phyloP scores from a whole-genome alignment of 64 coral and sea anemone species.

The Trachythela sp. region DNA sequence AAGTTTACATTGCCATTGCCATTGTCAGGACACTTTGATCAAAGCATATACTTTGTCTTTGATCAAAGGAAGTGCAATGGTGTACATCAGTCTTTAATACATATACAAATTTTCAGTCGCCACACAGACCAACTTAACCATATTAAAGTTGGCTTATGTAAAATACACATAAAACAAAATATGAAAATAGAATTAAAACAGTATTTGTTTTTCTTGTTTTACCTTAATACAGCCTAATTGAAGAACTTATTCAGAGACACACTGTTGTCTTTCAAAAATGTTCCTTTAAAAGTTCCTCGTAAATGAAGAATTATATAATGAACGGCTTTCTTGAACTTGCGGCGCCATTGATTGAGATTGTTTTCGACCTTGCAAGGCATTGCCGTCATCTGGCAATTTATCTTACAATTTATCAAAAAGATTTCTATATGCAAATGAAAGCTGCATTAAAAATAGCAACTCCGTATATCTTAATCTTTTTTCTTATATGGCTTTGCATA shows the following conservation, averaged over 20 bases:
- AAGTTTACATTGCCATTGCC: too few species aligned
- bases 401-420: background rate
- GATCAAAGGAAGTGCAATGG: too few species aligned
- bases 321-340: background rate
- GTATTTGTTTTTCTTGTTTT: background rate
- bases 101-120: too few species aligned
- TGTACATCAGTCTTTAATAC: too few species aligned
- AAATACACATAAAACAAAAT: background rate
- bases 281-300: background rate
- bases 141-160: background rate
- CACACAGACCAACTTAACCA: background rate
- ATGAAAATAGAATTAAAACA: background rate
- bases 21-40: too few species aligned
- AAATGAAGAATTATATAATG: background rate
- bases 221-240: background rate
- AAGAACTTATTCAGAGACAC: background rate
- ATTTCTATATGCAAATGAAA: slow-evolving; percentile 1
- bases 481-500: background rate
- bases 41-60: too few species aligned
- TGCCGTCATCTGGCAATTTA: background rate
- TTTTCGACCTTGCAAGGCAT: background rate
- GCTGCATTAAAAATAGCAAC: background rate
- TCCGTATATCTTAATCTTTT: background rate
- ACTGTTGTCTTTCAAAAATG: too few species aligned
- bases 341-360: background rate